Evolutionary conservation across 64 coral and sea anemone species (phyloP), one percentile per base, ranked within the genome.

Genomic region (Porites lutea): DNA sequence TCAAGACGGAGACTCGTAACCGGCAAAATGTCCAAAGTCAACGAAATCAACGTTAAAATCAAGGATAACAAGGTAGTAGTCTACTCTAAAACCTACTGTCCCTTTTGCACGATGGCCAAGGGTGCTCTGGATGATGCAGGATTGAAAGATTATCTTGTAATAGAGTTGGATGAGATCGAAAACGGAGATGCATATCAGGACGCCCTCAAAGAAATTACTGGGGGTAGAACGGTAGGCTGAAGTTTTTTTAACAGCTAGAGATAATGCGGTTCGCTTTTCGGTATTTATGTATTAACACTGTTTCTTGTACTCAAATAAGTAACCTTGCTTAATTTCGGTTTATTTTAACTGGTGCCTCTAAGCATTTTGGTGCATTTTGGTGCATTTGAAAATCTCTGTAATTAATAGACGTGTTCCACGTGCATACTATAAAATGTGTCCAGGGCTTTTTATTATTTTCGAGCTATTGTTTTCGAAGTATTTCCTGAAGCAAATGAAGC

Each of bases 61-160:
- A 69, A 10, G 4, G 45, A 3, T 4, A 79, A 95, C 89, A 95
- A 95, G 48, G 89, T 95, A 3, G 89, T 91, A 21, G 77, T 95
- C 2, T 95, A 88, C 68, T 95, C 94, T 12, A 91, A 91, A 59
- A 88, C 89, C 14, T 91, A 91, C 64, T 95, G 94, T 52, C 94
- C 94, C 9, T 91, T 64, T 69, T 95, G 94, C 59, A 88, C 49
- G 3, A 91, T 61, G 74, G 94, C 88, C 1, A 95, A 95, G 62
- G 4, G 15, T 13, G 82, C 89, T 14, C 55, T 95, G 1, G 21
- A 64, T 1, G 74, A 91, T 16, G 83, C 82, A 87, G 94, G 94
- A 10, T 87, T 95, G 49, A 80, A 87, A 55, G 75, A 95, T 53
- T 91, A 62, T n/a, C 43, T 82, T 8, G 12, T 95, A 13, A 66